Evolutionary conservation across 2,113 vertebrate species (phyloP).

Genomic region (Syngnathus floridae): DNA sequence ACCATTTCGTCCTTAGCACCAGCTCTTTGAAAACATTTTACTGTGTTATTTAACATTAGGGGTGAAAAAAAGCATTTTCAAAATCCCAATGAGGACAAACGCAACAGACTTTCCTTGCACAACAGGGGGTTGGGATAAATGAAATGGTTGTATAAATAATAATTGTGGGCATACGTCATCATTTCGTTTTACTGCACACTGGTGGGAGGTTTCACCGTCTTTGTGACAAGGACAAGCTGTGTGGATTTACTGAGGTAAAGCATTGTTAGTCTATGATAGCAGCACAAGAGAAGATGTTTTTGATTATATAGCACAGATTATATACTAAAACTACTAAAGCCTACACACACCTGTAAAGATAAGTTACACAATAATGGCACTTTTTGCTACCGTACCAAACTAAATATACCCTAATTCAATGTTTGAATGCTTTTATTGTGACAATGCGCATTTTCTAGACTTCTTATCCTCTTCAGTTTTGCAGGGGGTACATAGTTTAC

Average conservation of each 20-base stretch:
- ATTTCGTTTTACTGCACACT: neutral
- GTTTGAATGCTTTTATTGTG: too few species aligned
- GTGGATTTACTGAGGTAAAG: neutral
- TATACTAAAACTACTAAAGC: too few species aligned
- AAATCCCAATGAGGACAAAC: neutral
- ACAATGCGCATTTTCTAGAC: too few species aligned
- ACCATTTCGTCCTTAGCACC: neutral
- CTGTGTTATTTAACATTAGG: neutral
- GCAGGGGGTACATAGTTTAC: too few species aligned
- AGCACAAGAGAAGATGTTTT: neutral
- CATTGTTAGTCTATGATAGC: neutral
- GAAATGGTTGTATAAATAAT: neutral
- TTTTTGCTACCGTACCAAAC: too few species aligned
- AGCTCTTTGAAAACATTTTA: neutral
- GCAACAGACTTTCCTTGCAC: neutral
- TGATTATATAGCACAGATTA: too few species aligned
- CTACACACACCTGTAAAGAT: too few species aligned
- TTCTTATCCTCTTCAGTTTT: too few species aligned
- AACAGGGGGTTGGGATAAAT: neutral
- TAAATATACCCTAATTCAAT: too few species aligned
- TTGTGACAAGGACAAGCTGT: neutral
- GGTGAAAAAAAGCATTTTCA: neutral
- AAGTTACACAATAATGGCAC: too few species aligned
- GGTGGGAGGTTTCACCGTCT: neutral
- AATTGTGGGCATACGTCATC: neutral